Percentiles rank a stretch among this genome's conserved stretches.
phyloP scores from a whole-genome alignment of 2,113 vertebrate species.

The Neomonachus schauinslandi region DNA sequence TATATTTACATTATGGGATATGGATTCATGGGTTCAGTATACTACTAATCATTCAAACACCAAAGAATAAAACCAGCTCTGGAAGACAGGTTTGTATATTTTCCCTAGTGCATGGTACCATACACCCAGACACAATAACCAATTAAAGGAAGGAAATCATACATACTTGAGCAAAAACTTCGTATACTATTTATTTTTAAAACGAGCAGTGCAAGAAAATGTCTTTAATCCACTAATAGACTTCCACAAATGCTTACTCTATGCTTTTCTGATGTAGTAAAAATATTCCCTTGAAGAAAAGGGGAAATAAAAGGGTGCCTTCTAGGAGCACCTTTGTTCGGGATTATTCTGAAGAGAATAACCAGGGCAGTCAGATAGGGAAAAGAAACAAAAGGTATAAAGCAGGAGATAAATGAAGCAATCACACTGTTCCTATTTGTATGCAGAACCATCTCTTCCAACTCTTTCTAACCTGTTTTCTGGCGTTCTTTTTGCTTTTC shows the following conservation, averaged over 20 bases:
- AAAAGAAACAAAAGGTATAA: neutral
- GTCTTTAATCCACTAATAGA: neutral
- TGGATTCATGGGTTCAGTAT: neutral
- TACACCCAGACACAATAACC: neutral
- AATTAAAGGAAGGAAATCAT: neutral
- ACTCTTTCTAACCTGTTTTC: neutral
- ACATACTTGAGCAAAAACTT: neutral
- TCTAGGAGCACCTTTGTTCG: neutral
- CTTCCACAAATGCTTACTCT: neutral
- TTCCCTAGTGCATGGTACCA: neutral
- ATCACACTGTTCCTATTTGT: neutral
- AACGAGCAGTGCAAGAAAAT: neutral
- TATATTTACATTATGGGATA: neutral
- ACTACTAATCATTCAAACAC: neutral
- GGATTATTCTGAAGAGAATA: neutral
- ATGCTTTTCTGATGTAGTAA: neutral
- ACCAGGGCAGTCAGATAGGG: neutral
- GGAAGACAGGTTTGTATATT: neutral
- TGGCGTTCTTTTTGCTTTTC: neutral
- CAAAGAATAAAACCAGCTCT: neutral
- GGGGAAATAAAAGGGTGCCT: neutral
- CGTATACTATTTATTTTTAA: neutral
- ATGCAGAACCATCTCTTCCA: neutral
- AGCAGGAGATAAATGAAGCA: neutral
- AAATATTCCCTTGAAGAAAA: neutral